Evolutionary conservation across 2,888 invertebrate species (phyloP).

Genomic region (Noctua comes): DNA sequence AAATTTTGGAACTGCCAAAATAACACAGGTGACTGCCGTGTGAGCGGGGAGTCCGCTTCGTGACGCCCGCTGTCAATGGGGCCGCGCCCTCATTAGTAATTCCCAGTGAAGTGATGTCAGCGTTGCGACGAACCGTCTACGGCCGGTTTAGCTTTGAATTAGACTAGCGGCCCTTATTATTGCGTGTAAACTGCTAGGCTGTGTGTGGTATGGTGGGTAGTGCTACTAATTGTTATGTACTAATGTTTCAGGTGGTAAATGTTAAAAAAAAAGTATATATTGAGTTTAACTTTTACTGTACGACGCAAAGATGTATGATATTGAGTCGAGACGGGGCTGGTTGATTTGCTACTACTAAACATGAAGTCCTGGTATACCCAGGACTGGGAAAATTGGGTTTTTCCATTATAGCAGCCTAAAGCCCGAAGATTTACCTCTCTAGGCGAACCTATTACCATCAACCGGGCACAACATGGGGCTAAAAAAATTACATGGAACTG

Average conservation of each 20-base stretch:
- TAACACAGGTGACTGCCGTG: background rate
- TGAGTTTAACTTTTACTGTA: background rate
- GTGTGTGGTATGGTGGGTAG: background rate
- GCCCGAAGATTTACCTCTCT: background rate
- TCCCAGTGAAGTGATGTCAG: constrained; percentile 71
- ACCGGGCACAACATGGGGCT: background rate
- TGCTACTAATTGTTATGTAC: constrained; percentile 12
- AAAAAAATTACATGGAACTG: background rate
- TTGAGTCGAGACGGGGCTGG: background rate
- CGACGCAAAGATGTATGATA: background rate
- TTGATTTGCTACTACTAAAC: background rate
- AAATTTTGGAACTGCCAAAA: background rate
- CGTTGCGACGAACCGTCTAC: constrained; percentile 53
- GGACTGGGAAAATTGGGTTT: background rate
- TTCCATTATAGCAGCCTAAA: background rate
- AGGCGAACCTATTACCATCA: background rate
- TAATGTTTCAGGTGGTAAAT: background rate
- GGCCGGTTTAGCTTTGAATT: constrained; percentile 66
- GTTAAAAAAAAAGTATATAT: background rate
- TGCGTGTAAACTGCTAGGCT: constrained; percentile 48
- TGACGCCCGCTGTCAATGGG: constrained; percentile 55
- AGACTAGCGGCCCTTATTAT: constrained; percentile 60
- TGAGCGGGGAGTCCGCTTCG: background rate
- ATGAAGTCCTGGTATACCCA: background rate
- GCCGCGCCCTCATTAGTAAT: constrained; percentile 72